Conservation (phyloP, 2,113 vertebrate species). For the Neogobius melanostomus region DNA sequence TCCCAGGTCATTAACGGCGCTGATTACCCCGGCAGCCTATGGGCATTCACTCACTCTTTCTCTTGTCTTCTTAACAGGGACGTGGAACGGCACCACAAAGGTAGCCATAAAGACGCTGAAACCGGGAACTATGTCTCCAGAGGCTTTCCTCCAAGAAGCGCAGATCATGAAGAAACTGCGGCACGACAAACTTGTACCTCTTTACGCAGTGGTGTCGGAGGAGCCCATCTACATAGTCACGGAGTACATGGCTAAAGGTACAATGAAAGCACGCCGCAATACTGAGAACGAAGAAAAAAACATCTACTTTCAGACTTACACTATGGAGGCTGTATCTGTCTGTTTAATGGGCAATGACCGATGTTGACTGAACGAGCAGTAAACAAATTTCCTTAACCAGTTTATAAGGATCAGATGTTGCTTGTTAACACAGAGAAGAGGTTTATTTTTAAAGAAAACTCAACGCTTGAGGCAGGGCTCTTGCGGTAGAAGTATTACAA, state of each 20-base stretch:
- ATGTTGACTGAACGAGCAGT: neutral
- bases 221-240: conserved; percentile 96
- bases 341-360: neutral
- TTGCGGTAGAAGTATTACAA: neutral
- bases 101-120: conserved; percentile 97
- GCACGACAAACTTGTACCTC: conserved; percentile 92
- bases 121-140: conserved; percentile 95
- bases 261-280: neutral
- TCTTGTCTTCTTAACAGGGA: conserved; percentile 75
- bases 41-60: conserved; percentile 9
- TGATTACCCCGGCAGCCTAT: conserved; percentile 45
- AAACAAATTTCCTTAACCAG: neutral
- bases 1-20: conserved; percentile 47
- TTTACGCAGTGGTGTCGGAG: conserved; percentile 93
- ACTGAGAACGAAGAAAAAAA: neutral
- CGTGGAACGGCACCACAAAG: conserved; percentile 96
- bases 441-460: conserved; percentile 9
- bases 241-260: conserved; percentile 97
- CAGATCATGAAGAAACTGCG: conserved; percentile 97
- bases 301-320: no score
- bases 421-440: neutral
- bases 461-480: conserved; percentile 6
- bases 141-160: conserved; percentile 94
- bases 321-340: no score
- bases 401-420: neutral